Percentiles rank a stretch among this genome's conserved stretches.
Evolutionary conservation across 2,797 vertebrate species (phyloP).

Genomic region (Argyrosomus regius): DNA sequence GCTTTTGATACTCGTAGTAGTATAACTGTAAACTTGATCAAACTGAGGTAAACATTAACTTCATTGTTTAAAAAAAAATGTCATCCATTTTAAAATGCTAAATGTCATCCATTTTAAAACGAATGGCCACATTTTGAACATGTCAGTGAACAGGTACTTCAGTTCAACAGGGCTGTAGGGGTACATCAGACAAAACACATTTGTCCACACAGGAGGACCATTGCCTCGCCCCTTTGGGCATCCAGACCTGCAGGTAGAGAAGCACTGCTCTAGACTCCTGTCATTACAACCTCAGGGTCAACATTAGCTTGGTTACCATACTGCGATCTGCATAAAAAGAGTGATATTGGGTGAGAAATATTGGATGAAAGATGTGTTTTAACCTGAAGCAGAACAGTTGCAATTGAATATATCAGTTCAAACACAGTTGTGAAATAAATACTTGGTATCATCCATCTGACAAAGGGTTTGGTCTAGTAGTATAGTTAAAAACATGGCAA

Average conservation of each 20-base stretch:
- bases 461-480: too few species aligned
- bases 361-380: background rate
- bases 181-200: background rate
- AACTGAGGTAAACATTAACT: too few species aligned
- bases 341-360: background rate
- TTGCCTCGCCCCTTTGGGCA: too few species aligned
- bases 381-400: background rate
- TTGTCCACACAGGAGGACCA: too few species aligned
- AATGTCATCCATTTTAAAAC: background rate
- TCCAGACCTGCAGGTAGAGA: background rate
- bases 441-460: background rate
- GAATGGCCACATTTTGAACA: background rate
- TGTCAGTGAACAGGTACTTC: background rate
- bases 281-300: background rate
- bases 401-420: background rate
- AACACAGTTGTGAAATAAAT: background rate
- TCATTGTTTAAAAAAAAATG: too few species aligned
- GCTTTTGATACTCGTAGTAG: too few species aligned
- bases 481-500: background rate
- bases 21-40: too few species aligned
- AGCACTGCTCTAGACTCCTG: background rate
- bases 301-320: background rate
- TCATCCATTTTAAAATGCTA: background rate
- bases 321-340: background rate
- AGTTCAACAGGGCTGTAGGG: background rate